Conservation (phyloP, 2,797 vertebrate genomes). For the Gymnothorax reevesii region DNA sequence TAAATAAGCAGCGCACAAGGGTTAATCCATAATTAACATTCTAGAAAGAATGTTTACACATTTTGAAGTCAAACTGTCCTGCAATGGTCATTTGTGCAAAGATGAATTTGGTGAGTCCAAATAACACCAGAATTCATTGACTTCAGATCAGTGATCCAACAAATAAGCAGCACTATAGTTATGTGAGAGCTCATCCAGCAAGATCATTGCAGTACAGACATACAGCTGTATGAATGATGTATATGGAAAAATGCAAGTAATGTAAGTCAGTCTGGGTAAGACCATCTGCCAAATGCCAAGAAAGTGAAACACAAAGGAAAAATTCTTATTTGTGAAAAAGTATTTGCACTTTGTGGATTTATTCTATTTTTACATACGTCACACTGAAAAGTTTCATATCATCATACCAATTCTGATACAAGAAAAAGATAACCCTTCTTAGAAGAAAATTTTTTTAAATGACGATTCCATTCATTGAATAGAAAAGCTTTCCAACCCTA, state of each 20-base stretch:
- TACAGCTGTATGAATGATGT: background rate
- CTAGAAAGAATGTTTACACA: background rate
- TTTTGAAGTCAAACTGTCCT: background rate
- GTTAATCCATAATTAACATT: background rate
- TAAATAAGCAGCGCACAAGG: too few relatives aligned
- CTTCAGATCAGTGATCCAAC: background rate
- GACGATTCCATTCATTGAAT: too few relatives aligned
- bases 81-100: background rate
- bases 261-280: background rate
- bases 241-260: background rate
- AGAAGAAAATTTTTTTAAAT: too few relatives aligned
- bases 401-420: too few relatives aligned
- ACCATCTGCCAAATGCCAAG: background rate
- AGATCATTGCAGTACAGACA: background rate
- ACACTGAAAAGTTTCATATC: too few relatives aligned
- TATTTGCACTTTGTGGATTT: too few relatives aligned
- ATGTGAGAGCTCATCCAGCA: background rate
- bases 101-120: background rate
- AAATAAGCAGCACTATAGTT: background rate
- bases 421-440: too few relatives aligned
- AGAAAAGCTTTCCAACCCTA: too few relatives aligned
- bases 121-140: background rate
- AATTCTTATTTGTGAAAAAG: background rate
- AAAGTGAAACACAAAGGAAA: background rate
- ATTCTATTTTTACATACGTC: too few relatives aligned